Evolutionary conservation across 2,113 vertebrate species (phyloP), one percentile per base, ranked within the genome.

Genomic region (Gnathonemus longibarbis): DNA sequence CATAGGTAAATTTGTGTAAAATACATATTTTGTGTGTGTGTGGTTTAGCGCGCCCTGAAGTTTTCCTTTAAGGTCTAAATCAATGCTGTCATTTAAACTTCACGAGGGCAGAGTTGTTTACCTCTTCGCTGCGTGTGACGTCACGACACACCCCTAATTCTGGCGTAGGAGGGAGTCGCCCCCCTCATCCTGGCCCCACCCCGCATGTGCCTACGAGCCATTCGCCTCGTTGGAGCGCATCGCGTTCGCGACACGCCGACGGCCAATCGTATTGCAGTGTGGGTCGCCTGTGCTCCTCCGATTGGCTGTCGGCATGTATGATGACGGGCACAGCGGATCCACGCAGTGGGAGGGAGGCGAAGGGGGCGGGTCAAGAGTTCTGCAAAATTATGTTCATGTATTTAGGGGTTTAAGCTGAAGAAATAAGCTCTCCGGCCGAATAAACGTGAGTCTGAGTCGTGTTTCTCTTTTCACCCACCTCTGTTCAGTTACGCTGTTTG

Each of bases 101-200:
- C 95, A 95, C 95, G 94, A 95, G 95, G 94, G 95, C 95, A 94
- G 94, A 95, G 95, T 95, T 96, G 95, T 96, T 96, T 96, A 96
- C 96, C 95, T 96, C 95, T 94, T 94, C 92, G 93, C 93, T 94
- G 93, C 94, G 93, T 95, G 93, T 96, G 95, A 96, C 95, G 95
- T 96, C 95, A 96, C 90, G 96, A 96, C 96, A 96, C 96, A 96
- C 96, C 96, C 96, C 95, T 96, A 21, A 70, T 83, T 94, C 94
- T 90, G 93, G 45, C 90, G 87, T 91, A 91, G 90, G 91, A 91
- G 94, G 93, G 90, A 90, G 91, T 91, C 90, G 91, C 0, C 3
- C 91, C 74, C 74, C n/a, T 70, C 62, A 70, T 31, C 62, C 62
- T 70, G 62, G 62, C 62, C 62, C 35, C 74, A 42, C 74, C 74